phyloP scores from a whole-genome alignment of 2,797 vertebrate genomes.

The Phyllotis vaccarum region DNA sequence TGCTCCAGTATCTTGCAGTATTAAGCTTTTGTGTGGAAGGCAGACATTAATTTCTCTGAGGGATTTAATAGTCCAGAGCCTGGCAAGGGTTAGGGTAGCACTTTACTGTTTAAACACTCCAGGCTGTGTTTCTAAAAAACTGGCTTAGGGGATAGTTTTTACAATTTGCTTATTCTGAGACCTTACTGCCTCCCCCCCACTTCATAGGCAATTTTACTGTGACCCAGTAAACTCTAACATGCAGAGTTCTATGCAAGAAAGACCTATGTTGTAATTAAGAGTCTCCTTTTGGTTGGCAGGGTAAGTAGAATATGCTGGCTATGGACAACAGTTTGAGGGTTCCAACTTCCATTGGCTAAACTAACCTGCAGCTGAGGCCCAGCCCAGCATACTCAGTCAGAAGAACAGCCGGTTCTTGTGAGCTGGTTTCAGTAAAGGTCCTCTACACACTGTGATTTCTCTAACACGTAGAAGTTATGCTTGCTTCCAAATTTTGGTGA shows the following conservation, averaged over 20 bases:
- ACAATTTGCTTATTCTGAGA: constrained; percentile 45
- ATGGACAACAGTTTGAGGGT: neutral
- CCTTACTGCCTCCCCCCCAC: neutral
- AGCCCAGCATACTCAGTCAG: neutral
- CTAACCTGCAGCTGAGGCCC: neutral
- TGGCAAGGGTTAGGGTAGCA: neutral
- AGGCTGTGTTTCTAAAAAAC: constrained; percentile 55
- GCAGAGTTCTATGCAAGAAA: constrained; percentile 19
- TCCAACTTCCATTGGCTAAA: constrained; percentile 36
- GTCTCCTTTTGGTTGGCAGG: neutral
- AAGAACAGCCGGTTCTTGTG: constrained; percentile 39
- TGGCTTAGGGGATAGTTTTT: neutral
- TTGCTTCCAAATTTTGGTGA: constrained; percentile 25
- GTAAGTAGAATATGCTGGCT: neutral
- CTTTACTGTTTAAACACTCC: constrained; percentile 1
- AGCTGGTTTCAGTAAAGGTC: constrained; percentile 22
- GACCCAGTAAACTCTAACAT: neutral
- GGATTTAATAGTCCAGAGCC: neutral
- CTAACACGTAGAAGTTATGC: neutral
- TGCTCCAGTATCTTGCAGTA: neutral
- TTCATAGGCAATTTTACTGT: constrained; percentile 62
- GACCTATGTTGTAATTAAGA: neutral
- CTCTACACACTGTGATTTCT: neutral
- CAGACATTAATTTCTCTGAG: constrained; percentile 35
- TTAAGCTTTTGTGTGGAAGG: constrained; percentile 33